Evolutionary conservation across 2,888 invertebrate genomes (phyloP).

Genomic region (Hirtodrosophila cameraria): DNA sequence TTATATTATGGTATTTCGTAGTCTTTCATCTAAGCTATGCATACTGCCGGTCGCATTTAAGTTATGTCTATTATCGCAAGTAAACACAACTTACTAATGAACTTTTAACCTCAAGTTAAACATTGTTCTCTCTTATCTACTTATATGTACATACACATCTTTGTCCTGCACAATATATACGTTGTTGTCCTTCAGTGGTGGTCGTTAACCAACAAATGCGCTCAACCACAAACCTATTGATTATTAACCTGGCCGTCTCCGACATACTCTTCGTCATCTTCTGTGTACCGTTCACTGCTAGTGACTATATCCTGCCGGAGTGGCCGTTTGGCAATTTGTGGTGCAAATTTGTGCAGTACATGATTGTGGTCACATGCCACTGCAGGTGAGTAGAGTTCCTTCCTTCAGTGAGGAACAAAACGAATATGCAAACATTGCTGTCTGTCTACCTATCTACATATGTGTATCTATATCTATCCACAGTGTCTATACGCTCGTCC

Average conservation of each 20-base stretch:
- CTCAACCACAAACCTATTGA: conserved; percentile 95
- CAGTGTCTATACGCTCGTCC: conserved; percentile 95
- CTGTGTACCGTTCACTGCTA: conserved; percentile 97
- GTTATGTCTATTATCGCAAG: background rate
- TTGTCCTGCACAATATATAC: background rate
- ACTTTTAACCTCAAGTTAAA: conserved; percentile 4
- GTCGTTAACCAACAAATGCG: conserved; percentile 95
- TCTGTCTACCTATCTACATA: background rate
- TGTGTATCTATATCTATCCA: conserved; percentile 5
- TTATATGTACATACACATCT: too few species aligned
- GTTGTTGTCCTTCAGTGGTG: conserved; percentile 86
- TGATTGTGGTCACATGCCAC: conserved; percentile 96
- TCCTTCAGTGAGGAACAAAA: too few species aligned
- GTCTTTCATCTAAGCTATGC: too few species aligned
- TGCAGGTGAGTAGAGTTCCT: conserved; percentile 85
- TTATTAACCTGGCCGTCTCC: conserved; percentile 95
- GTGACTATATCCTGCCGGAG: conserved; percentile 92
- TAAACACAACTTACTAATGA: conserved; percentile 8
- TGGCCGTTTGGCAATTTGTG: conserved; percentile 96
- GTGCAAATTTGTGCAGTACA: conserved; percentile 94
- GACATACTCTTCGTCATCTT: conserved; percentile 96
- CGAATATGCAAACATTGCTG: background rate
- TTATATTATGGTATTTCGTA: too few species aligned
- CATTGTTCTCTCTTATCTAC: background rate
- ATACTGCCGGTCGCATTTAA: background rate